Base-by-base conservation (phyloP, 1,140 invertebrate genomes). In the Stenopsyche tienmushanensis region DNA sequence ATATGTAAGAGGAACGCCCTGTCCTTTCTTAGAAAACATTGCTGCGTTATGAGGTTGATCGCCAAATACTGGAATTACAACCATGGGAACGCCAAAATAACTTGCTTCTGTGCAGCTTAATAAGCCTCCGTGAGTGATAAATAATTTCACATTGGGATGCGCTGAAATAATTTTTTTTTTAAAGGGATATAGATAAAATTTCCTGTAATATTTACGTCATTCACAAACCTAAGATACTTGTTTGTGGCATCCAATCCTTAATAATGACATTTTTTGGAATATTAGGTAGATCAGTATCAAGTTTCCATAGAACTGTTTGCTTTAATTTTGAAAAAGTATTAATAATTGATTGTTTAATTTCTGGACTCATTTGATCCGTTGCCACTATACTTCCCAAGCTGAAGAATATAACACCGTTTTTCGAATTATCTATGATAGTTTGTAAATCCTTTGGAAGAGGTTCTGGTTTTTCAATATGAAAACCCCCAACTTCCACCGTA, bases 111-210 rank as follows among this genome's bases (percentile, higher is more conserved):
- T 78, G 15, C 78, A 64, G 24, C 83, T 79, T 7, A 83, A 75
- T n/a, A 80, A 68, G 3, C 84, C 84, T 55, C 82, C 82, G 65
- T 84, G 84, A 5, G 80, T 80, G 18, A 85, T 78, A 64, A 86
- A 85, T 0, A 82, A 65, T 63, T 73, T 72, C 18, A 75, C 71
- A 34, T 77, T 76, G 2, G 70, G 72, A 66, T 79, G 76, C n/a
- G 70, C 80, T 49, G 89, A 74, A 68, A 90, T n/a, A 47, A 47
- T 15, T 8, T 47, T 15, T 8, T 7, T 5, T 9, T 8, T 20
- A 47, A 9, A 10, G 72, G 57, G 24, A 71, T 13, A 63, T 3
- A 67, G 26, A 47, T 47, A 15, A 47, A 15, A 5, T 47, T 8
- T 47, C 5, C 17, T 15, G 10, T 7, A 39, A 47, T 20, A n/a